These are phyloP conservation scores for Tringa solitaria DNA, from an alignment of 2,113 vertebrate genomes.

Conservation along the genomic window DNA sequence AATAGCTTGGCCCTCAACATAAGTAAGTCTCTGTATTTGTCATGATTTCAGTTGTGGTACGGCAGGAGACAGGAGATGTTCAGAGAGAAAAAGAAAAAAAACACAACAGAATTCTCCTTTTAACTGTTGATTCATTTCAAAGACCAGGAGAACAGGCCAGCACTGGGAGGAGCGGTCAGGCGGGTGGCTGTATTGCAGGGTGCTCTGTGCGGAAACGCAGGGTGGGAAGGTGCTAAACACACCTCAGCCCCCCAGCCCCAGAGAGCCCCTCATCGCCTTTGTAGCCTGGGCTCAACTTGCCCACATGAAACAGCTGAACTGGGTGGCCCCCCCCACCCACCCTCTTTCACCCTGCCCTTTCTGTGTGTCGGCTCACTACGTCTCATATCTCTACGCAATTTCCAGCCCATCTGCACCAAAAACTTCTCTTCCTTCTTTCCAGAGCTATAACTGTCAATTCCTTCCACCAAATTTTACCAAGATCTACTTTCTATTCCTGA, in stretches of 20 bases:
- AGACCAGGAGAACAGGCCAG: background rate
- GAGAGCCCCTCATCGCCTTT: background rate
- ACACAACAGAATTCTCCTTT: background rate
- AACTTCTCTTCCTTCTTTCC: background rate
- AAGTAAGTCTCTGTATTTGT: background rate
- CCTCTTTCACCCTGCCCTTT: background rate
- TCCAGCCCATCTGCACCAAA: background rate
- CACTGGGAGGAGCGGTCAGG: background rate
- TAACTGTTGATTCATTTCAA: background rate
- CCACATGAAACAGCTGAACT: background rate
- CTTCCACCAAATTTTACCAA: background rate
- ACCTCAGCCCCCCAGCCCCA: background rate
- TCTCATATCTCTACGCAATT: fast-evolving
- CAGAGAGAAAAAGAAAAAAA: background rate
- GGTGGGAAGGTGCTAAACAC: background rate
- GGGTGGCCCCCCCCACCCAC: background rate
- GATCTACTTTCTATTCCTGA: background rate
- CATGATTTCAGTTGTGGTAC: background rate
- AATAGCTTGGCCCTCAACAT: background rate
- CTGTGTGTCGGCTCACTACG: background rate
- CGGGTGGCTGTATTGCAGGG: background rate
- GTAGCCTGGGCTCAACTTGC: background rate
- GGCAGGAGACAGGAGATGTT: background rate
- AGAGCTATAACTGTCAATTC: background rate
- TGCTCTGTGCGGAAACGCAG: background rate